These are phyloP conservation scores for Brachionus rotundiformis DNA, from an alignment of 1,140 invertebrate genomes.

Conservation along the genomic window DNA sequence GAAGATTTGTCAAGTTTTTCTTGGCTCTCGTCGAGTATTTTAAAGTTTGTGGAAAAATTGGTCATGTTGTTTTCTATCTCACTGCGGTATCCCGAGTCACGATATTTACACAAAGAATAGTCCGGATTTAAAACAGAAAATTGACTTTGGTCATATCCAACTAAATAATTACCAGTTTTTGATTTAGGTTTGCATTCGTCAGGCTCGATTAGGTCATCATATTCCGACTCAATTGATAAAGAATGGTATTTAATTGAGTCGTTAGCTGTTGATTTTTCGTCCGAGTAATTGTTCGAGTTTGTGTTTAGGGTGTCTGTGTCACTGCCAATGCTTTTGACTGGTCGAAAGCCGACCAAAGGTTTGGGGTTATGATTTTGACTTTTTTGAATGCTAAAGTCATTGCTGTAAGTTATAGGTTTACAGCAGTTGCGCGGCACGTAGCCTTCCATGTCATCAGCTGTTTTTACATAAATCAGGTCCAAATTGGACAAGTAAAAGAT, in stretches of 20 bases:
- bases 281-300: slow-evolving; percentile 46
- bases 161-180: not conserved
- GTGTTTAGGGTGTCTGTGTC: slow-evolving; percentile 44
- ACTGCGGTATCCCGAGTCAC: slow-evolving; percentile 42
- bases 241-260: slow-evolving; percentile 52
- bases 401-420: not conserved
- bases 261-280: slow-evolving; percentile 33
- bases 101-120: slow-evolving; percentile 30
- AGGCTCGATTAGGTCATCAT: slow-evolving; percentile 32
- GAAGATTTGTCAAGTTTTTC: not conserved
- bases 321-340: not conserved
- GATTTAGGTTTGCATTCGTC: not conserved
- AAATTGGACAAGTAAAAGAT: slow-evolving; percentile 43
- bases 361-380: not conserved
- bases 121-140: not conserved
- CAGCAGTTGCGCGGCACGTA: slow-evolving; percentile 48
- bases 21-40: slow-evolving; percentile 1
- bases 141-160: not conserved
- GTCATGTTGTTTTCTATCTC: slow-evolving; percentile 45
- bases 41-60: slow-evolving; percentile 35
- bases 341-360: not conserved
- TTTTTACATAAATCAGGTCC: slow-evolving; percentile 47
- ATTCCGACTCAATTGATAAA: slow-evolving; percentile 33
- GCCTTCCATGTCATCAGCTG: slow-evolving; percentile 39
- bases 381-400: not conserved